A percentile compares a stretch with the other conserved stretches of the same genome.
Evolutionary conservation across 1,140 invertebrate species (phyloP).

Genomic region (Tribolium madens): DNA sequence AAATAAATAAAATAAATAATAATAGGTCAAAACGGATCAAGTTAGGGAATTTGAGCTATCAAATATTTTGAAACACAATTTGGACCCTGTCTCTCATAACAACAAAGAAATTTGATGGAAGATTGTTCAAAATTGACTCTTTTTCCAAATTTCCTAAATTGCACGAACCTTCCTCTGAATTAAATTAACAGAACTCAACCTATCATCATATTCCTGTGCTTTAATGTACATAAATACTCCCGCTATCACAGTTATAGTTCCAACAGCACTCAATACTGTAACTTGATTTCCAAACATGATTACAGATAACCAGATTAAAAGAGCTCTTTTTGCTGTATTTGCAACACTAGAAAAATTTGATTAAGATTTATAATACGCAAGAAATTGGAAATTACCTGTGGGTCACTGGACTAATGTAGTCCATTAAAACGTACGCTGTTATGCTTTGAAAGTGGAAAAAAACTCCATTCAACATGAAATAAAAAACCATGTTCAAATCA

Average conservation of each 20-base stretch:
- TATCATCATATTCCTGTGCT: slow-evolving; percentile 72
- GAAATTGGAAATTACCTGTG: slow-evolving; percentile 75
- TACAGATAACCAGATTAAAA: slow-evolving; percentile 87
- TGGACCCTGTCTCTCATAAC: background rate
- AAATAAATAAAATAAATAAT: slow-evolving; percentile 30
- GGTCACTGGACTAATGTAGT: slow-evolving; percentile 88
- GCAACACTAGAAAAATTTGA: slow-evolving; percentile 77
- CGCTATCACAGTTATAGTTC: slow-evolving; percentile 80
- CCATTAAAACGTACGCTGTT: slow-evolving; percentile 87
- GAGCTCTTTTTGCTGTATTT: slow-evolving; percentile 87
- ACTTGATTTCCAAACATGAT: slow-evolving; percentile 85
- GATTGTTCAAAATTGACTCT: slow-evolving; percentile 44
- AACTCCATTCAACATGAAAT: slow-evolving; percentile 81
- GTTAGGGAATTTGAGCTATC: background rate
- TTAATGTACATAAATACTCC: slow-evolving; percentile 86
- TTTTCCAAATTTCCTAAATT: slow-evolving; percentile 57
- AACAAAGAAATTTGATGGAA: slow-evolving; percentile 2
- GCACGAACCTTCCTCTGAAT: slow-evolving; percentile 63
- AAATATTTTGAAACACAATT: background rate
- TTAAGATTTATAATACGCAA: background rate
- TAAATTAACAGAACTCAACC: slow-evolving; percentile 59
- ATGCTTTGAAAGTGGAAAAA: slow-evolving; percentile 92
- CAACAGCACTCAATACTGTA: slow-evolving; percentile 81
- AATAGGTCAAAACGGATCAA: background rate
- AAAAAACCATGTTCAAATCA: slow-evolving; percentile 71